phyloP scores from a whole-genome alignment of 2,113 vertebrate genomes.

The Puffinus mauretanicus region DNA sequence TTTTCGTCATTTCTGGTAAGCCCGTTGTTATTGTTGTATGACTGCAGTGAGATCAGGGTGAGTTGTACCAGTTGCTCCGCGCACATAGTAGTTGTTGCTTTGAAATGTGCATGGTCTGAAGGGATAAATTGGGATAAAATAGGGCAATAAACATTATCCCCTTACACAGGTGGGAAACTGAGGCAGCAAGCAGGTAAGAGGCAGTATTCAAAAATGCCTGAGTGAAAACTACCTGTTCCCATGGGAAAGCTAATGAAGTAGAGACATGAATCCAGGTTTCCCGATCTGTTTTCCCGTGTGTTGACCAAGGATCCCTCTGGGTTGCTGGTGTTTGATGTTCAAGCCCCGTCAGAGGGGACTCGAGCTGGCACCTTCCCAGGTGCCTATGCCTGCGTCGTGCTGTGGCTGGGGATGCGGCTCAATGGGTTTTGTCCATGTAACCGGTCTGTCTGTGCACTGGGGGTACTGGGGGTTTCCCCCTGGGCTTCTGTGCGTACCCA shows the following conservation, averaged over 20 bases:
- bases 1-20: background rate
- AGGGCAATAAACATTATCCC: background rate
- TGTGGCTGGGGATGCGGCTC: background rate
- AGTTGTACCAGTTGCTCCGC: background rate
- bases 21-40: background rate
- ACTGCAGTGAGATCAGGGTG: background rate
- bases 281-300: background rate
- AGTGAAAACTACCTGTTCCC: background rate
- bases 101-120: accelerated
- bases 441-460: background rate
- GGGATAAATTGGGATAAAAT: background rate
- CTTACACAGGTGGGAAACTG: background rate
- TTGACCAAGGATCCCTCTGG: background rate
- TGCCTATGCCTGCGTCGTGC: too few relatives aligned
- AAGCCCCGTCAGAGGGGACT: accelerated
- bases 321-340: background rate
- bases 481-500: background rate
- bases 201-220: background rate
- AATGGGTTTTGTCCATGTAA: accelerated
- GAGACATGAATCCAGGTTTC: background rate
- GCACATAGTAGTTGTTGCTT: accelerated
- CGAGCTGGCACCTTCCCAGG: background rate
- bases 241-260: background rate
- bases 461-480: background rate
- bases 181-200: background rate